These are phyloP conservation scores for Heliocidaris tuberculata DNA, from an alignment of 35 echinoderm and acorn worm species.

Conservation along the genomic window DNA sequence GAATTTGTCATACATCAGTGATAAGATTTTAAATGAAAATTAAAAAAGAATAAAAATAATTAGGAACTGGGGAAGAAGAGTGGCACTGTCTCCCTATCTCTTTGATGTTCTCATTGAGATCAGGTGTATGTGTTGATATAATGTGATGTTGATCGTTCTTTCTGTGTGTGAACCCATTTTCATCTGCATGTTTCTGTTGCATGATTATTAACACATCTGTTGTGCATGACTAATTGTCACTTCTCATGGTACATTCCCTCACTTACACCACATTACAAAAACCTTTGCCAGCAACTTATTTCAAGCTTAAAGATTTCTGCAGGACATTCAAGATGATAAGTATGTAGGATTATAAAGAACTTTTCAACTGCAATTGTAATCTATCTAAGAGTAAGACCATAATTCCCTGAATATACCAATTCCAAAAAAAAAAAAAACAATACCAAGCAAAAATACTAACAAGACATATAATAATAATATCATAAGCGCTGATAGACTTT, in stretches of 20 bases:
- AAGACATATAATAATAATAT: too few species aligned
- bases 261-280: background rate
- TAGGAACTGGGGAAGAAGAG: background rate
- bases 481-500: too few species aligned
- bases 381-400: too few species aligned
- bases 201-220: background rate
- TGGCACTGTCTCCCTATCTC: slow-evolving; percentile 50
- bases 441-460: too few species aligned
- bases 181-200: background rate
- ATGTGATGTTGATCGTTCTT: slow-evolving; percentile 29
- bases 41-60: background rate
- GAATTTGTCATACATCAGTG: background rate
- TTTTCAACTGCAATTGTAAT: too few species aligned
- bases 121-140: slow-evolving; percentile 31
- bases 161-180: background rate
- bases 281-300: background rate
- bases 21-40: background rate
- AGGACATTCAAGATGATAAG: too few species aligned
- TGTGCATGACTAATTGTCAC: background rate
- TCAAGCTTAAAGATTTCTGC: too few species aligned
- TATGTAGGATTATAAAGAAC: too few species aligned
- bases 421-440: too few species aligned
- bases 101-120: slow-evolving; percentile 33
- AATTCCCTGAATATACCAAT: too few species aligned
- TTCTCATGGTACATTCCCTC: background rate